Evolutionary conservation across 2,797 vertebrate genomes (phyloP).

Genomic region (Parotocinclus haroldoi): DNA sequence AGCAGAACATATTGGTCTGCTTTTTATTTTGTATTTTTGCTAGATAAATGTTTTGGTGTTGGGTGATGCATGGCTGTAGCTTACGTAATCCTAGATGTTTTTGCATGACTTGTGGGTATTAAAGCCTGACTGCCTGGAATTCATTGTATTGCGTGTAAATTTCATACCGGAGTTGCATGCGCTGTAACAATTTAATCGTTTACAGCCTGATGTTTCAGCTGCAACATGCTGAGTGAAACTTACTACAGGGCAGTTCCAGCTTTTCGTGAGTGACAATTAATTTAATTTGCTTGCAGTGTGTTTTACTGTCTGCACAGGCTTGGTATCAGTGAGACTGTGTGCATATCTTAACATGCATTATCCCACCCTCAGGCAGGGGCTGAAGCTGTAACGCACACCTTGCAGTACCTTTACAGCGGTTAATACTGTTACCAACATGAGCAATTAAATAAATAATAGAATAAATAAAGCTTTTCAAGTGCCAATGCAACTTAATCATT

Average conservation of each 20-base stretch:
- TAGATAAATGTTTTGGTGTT: conserved; percentile 17
- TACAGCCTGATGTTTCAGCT: neutral
- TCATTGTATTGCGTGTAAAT: conserved; percentile 14
- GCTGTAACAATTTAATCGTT: neutral
- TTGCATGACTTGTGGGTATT: neutral
- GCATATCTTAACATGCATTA: too few species aligned
- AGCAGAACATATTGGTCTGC: too few species aligned
- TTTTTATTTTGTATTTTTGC: neutral
- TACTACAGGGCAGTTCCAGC: neutral
- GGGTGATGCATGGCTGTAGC: neutral
- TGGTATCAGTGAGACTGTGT: too few species aligned
- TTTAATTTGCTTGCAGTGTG: neutral
- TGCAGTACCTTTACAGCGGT: too few species aligned
- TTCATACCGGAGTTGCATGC: too few species aligned
- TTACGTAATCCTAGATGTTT: conserved; percentile 23
- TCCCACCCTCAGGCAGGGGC: too few species aligned
- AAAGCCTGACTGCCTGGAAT: conserved; percentile 13
- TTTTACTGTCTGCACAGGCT: too few species aligned
- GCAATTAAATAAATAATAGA: too few species aligned
- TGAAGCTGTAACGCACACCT: too few species aligned
- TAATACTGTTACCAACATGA: too few species aligned
- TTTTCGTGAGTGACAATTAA: neutral
- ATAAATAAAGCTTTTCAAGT: too few species aligned
- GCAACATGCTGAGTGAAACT: neutral
- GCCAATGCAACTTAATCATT: too few species aligned